Evolutionary conservation across 2,888 invertebrate genomes (phyloP).

Genomic region (Epinotia demarniana): DNA sequence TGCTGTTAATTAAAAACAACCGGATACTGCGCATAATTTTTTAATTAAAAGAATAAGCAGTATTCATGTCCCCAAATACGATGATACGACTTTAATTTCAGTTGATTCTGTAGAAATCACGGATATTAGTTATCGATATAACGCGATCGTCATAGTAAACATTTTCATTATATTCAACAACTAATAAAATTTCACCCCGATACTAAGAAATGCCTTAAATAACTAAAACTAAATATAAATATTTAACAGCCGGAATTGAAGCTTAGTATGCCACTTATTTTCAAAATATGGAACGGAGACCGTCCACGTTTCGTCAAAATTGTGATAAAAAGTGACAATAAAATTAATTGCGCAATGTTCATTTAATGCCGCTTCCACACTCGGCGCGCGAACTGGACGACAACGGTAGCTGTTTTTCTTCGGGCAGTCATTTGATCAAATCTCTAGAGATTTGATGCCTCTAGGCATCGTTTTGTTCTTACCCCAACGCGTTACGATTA

Average conservation of each 20-base stretch:
- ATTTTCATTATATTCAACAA: neutral
- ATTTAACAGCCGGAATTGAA: slow-evolving; percentile 6
- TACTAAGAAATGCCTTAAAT: slow-evolving; percentile 34
- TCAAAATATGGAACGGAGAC: slow-evolving; percentile 32
- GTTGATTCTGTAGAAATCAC: slow-evolving; percentile 7
- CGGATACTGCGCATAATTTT: slow-evolving; percentile 17
- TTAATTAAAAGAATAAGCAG: slow-evolving; percentile 18
- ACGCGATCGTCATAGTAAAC: slow-evolving; percentile 3
- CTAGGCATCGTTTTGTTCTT: neutral
- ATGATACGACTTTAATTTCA: slow-evolving; percentile 2
- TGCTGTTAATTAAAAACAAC: slow-evolving; percentile 21
- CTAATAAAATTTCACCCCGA: neutral
- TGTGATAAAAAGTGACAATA: slow-evolving; percentile 45
- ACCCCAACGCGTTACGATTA: neutral
- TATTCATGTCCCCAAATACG: slow-evolving; percentile 13
- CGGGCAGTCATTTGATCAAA: neutral
- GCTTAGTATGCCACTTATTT: slow-evolving; percentile 29
- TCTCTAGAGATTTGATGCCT: neutral
- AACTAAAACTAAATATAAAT: slow-evolving; percentile 19
- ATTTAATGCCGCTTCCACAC: slow-evolving; percentile 17
- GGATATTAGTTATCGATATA: neutral
- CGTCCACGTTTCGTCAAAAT: slow-evolving; percentile 39
- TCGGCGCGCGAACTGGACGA: slow-evolving; percentile 9
- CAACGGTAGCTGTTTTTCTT: neutral
- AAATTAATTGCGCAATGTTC: slow-evolving; percentile 27